Base-by-base conservation (phyloP, 2,888 invertebrate genomes). In the Lucinisca nassula region DNA sequence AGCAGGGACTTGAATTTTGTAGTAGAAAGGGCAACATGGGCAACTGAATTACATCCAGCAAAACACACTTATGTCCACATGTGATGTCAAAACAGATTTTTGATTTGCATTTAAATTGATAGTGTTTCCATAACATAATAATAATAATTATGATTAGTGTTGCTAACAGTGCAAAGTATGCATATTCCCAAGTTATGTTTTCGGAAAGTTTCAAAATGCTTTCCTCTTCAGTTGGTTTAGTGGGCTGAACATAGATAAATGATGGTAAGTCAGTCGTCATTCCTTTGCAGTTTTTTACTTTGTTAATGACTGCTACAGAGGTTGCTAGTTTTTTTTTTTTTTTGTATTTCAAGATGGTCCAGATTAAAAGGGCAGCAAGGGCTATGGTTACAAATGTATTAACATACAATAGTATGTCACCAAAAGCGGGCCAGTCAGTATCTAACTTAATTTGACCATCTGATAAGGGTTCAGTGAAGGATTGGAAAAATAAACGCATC, bases 401-500 rank as follows among this genome's bases (percentile, higher is more conserved):
- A 37, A 51, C 35, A 51, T 40, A 81, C 30, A 21, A 45, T 24
- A 84, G 38, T 35, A 81, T 58, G 55, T 78, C 45, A 45, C 38
- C 32, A 17, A 37, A 24, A 35, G 51, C 37, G 24, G 78, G 81
- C 87, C 87, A 87, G n/a, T 61, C 24, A 40, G 75, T 27, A 21
- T 77, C 24, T 77, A 82, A 49, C 37, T 51, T 14, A 40, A 83
- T 78, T 3, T 83, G 58, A 30, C 78, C 70, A 49, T 73, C 73
- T 24, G 79, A 49, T 30, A 78, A 45, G 1, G 83, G 79, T 78
- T 83, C 83, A 24, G 83, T 24, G 0, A 83, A 35, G 30, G 78
- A 78, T 32, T 79, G 75, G n/a, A 58, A 79, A 83, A 17, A 83
- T 79, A 12, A 72, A 40, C 30, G 51, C 70, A 79, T 83, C 83